Percentiles rank a stretch among this genome's conserved stretches.
Conservation (phyloP, 1,140 invertebrate genomes). For the Streblospio benedicti region DNA sequence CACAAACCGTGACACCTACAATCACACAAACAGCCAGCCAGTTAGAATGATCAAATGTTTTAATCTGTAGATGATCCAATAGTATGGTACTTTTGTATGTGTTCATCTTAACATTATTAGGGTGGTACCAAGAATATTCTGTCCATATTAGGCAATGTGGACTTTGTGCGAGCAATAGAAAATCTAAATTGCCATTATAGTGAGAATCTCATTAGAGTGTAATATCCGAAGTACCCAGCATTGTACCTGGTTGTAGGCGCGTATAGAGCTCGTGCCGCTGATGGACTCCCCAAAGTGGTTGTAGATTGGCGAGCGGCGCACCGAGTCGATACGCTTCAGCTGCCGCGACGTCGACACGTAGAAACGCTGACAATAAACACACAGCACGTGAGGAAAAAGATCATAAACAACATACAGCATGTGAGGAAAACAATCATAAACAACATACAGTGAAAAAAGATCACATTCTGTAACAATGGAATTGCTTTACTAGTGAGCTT, state of each 20-base stretch:
- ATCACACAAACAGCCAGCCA: no score
- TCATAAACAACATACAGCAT: no score
- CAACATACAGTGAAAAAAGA: neutral
- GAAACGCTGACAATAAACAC: slow-evolving; percentile 8
- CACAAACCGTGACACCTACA: slow-evolving; percentile 50
- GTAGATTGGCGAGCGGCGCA: slow-evolving; percentile 10
- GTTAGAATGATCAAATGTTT: no score
- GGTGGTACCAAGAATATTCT: no score
- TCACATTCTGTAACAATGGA: neutral
- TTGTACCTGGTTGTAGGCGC: slow-evolving; percentile 16
- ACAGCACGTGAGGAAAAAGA: neutral
- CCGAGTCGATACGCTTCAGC: slow-evolving; percentile 5
- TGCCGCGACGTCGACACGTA: slow-evolving; percentile 8
- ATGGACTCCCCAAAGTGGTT: slow-evolving; percentile 33
- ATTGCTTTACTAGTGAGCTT: no score
- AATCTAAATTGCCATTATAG: no score
- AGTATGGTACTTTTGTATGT: no score
- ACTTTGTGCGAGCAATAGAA: no score
- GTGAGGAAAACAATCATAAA: neutral
- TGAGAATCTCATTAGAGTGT: no score
- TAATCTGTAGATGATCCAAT: no score
- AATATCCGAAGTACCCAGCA: slow-evolving; percentile 8
- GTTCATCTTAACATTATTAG: no score
- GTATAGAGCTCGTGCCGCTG: slow-evolving; percentile 41
- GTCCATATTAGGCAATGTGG: no score